Evolutionary conservation across 2,113 vertebrate species (phyloP), one percentile per base, ranked within the genome.

Genomic region (Phrynocephalus versicolor): DNA sequence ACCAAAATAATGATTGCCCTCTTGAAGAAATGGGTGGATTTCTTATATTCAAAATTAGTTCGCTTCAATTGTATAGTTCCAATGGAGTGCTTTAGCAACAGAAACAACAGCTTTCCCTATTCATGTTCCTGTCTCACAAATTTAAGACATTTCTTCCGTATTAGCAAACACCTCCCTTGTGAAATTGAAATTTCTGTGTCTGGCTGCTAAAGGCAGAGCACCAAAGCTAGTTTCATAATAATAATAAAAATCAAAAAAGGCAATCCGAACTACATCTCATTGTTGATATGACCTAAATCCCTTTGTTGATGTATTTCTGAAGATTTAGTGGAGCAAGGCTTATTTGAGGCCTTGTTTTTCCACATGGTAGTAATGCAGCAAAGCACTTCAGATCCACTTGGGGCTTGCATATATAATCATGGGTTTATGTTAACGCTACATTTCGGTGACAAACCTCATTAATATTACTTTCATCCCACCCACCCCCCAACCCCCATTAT

Each of bases 321-420:
- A 71, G 74, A 37, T 64, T 64, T 82, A 37, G 71, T n/a, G 71
- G 8, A 57, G 27, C 13, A 57, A 77, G 5, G 37, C n/a, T 86
- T 86, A 65, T 39, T 73, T 27, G 15, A 55, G 35, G 19, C 45
- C 45, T 76, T n/a, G n/a, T 39, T 79, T 64, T 79, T 27, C 21
- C 35, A 73, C 51, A 69, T 18, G 0, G 25, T 37, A 30, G 19
- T 57, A 2, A 30, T 85, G 21, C 35, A 58, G 23, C 82, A 85
- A 72, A 64, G 64, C 39, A 72, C 41, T 76, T 85, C 85, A 58
- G 86, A 89, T 89, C 27, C 27, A 88, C 13, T 64, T 65, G 67
- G 67, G 25, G 39, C 57, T 69, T 18, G 37, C 37, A 37, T n/a
- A 39, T 70, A 62, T 75, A 78, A 73, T 45, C 45, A 30, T 76